Base-by-base conservation (phyloP, 2,888 invertebrate genomes). In the Ectemnius continuus region DNA sequence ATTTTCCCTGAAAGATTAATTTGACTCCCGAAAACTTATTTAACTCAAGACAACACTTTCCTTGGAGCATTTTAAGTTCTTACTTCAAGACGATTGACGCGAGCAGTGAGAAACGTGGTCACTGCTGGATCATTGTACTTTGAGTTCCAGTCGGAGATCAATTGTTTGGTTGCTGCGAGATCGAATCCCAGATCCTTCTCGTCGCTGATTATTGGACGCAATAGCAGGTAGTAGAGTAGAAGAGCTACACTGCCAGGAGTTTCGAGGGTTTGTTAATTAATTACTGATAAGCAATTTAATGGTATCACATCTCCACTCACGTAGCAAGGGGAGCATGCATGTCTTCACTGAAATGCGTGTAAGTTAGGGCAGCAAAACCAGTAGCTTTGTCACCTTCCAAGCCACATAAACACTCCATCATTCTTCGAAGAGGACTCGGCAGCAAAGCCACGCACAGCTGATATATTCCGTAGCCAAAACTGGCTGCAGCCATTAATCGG, bases 391-490 rank as follows among this genome's bases (percentile, higher is more conserved):
- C 94, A 0, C 94, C 94, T 73, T 93, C 93, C 88, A 95, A 94
- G 2, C 95, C 95, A 16, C 52, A 52, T 83, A 95, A 88, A 85
- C 95, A 92, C 84, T 93, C 94, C 4, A 94, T 94, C 36, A 94
- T 84, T 80, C 91, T 92, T n/a, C 93, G 86, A 61, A 95, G 85
- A 26, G 94, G 93, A 0, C 94, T 94, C 4, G 95, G 95, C 61
- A 95, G 90, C 68, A 95, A 90, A 6, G 95, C 95, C 65, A 95
- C 92, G 76, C 94, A 94, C 67, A 95, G 89, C 84, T 95, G 94
- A 85, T 95, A 94, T 48, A 94, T 91, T 14, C 95, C 95, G 82
- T 94, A 95, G 3, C 95, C 95, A 86, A 95, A 95, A 83, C 94
- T 94, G 5, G 95, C 94, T 0, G 94, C 94, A 5, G 94, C 93